A percentile compares a stretch with the other conserved stretches of the same genome.
Conservation (phyloP, 2,888 invertebrate species). For the Eupithecia vulgata region DNA sequence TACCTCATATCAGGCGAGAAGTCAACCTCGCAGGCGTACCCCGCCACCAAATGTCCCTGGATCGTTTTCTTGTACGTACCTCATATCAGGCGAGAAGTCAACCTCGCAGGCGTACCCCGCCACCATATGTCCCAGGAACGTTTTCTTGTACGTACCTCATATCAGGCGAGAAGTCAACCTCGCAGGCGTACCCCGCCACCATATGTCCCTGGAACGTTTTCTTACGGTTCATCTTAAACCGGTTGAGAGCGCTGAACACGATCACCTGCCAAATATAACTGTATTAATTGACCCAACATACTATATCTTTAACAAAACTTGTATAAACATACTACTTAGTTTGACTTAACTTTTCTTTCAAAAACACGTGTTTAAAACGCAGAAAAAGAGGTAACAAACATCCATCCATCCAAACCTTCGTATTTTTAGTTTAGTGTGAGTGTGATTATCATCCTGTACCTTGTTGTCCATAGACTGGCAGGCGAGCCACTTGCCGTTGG, state of each 20-base stretch:
- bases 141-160: constrained; percentile 99
- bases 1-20: constrained; percentile 99
- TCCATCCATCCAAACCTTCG: too few species aligned
- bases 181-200: constrained; percentile 99
- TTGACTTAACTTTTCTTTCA: too few species aligned
- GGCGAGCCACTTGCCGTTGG: constrained; percentile 99
- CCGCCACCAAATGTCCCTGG: constrained; percentile 99
- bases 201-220: constrained; percentile 99
- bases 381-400: too few species aligned
- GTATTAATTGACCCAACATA: background rate
- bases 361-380: too few species aligned
- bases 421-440: too few species aligned
- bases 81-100: constrained; percentile 99
- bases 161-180: constrained; percentile 98
- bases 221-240: constrained; percentile 99
- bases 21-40: constrained; percentile 98
- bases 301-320: too few species aligned
- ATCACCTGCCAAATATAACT: constrained; percentile 82
- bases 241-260: constrained; percentile 98
- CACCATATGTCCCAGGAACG: constrained; percentile 99
- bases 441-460: constrained; percentile 75
- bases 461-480: constrained; percentile 99
- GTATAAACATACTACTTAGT: too few species aligned
- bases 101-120: constrained; percentile 99
- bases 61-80: constrained; percentile 96